Base-by-base conservation (phyloP, 1,140 invertebrate genomes). In the Oreohelix idahoensis region DNA sequence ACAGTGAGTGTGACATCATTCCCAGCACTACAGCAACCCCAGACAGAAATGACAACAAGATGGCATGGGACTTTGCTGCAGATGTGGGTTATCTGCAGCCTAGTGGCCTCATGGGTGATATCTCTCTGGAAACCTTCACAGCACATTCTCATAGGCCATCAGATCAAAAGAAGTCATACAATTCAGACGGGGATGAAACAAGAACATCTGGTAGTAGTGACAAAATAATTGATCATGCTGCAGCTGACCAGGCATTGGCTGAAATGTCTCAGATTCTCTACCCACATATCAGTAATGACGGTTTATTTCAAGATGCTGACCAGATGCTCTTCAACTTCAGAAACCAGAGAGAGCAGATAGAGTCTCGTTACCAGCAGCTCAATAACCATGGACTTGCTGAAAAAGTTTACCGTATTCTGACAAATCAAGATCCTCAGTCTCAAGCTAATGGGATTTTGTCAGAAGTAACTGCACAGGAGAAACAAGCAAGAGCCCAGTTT, bases 41-140 rank as follows among this genome's bases (percentile, higher is more conserved):
- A 13, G 85, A 83, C 35, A 85, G 85, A 45, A 71, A 79, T 35
- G 83, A 83, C 10, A 85, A 86, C 49, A 87, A 84, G 76, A 84
- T 90, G 36, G 66, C 86, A 0, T 89, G 89, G 89, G 89, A 90
- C 71, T 89, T 89, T 83, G 90, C 79, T 81, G 90, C 79, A 15
- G 90, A 90, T 42, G 77, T 91, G 2, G 88, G 88, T 26, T 88
- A 87, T 29, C 86, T 83, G 26, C 76, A 83, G 35, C 75, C 83
- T n/a, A 86, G 86, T 45, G 81, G 82, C 49, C 86, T 89, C 74
- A 71, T 87, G 51, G 87, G 84, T 36, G 87, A 84, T 17, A 85
- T 86, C 82, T 86, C 86, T 63, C 80, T 84, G 29, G 86, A 89
- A 17, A 79, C 83, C 36, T 77, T 71, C 58, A 83, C 83, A 49